Base-by-base conservation (phyloP, 2,797 vertebrate species). In the Rhynchotus rufescens region DNA sequence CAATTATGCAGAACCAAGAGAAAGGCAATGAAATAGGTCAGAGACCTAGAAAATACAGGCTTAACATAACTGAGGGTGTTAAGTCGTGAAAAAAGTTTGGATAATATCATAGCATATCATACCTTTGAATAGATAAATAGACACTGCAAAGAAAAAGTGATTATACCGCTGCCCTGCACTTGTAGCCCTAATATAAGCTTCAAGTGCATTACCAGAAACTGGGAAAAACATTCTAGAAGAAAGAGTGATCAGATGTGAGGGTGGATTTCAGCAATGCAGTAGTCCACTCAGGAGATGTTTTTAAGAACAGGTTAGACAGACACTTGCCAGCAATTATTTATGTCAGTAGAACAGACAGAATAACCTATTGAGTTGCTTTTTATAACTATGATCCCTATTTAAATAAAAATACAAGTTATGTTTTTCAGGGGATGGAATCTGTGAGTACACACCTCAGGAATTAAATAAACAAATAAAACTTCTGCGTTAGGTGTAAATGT, bases 301-400 rank as follows among this genome's bases (percentile, higher is more conserved):
- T 95, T 75, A 87, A 87, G 82, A 80, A 87, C 75, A 92, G 79
- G 42, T 91, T 93, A 95, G 84, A 87, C 84, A 94, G 91, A 95
- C 66, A 87, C 69, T 80, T 92, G 71, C 64, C 90, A 87, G 42
- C 47, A 94, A 80, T 89, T 92, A 89, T 93, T 89, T 93, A 85
- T 56, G 76, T 89, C 84, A 90, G 80, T 89, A 40, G 62, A 71
- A 95, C 62, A 89, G 93, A 83, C 20, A 91, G 78, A 89, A 92
- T 59, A 3, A 85, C 32, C 75, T 93, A 64, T 83, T 68, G 42
- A 26, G 45, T 66, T 6, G 6, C 56, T 89, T 95, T 92, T 89
- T 75, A 45, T 86, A 87, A 68, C 82, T 60, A 15, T 78, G 52
- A 65, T 84, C 56, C 87, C 6, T 88, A 45, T 80, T 17, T 44